Conservation (phyloP, 2,113 vertebrate genomes). For the Gymnorhina tibicen region DNA sequence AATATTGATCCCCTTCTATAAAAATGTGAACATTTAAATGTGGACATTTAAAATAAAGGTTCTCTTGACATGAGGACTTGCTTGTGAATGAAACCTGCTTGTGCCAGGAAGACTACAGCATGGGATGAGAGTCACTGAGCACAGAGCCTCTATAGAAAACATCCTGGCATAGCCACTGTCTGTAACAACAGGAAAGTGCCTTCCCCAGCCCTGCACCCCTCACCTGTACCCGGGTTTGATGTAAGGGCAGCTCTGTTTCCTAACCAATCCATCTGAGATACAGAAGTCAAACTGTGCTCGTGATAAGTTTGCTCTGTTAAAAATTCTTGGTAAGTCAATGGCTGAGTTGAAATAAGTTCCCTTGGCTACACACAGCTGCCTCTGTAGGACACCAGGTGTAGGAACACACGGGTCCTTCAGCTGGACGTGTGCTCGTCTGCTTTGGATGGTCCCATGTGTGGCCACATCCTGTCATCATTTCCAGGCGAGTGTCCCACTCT, state of each 20-base stretch:
- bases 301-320: neutral
- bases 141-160: neutral
- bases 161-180: neutral
- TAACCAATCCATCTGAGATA: neutral
- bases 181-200: neutral
- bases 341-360: neutral
- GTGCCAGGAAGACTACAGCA: neutral
- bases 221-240: rapidly evolving
- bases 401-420: neutral
- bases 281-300: neutral
- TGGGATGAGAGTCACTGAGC: neutral
- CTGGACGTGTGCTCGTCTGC: neutral
- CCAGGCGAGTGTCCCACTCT: neutral
- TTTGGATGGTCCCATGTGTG: neutral
- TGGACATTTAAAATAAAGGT: neutral
- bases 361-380: neutral
- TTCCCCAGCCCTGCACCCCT: neutral
- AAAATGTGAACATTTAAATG: neutral
- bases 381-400: neutral
- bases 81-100: neutral
- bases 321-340: neutral
- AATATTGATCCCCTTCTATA: neutral
- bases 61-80: neutral
- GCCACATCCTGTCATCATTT: rapidly evolving
- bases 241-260: neutral